Evolutionary conservation across 2,888 invertebrate species (phyloP), one percentile per base, ranked within the genome.

Genomic region (Synanthedon andrenaeformis): DNA sequence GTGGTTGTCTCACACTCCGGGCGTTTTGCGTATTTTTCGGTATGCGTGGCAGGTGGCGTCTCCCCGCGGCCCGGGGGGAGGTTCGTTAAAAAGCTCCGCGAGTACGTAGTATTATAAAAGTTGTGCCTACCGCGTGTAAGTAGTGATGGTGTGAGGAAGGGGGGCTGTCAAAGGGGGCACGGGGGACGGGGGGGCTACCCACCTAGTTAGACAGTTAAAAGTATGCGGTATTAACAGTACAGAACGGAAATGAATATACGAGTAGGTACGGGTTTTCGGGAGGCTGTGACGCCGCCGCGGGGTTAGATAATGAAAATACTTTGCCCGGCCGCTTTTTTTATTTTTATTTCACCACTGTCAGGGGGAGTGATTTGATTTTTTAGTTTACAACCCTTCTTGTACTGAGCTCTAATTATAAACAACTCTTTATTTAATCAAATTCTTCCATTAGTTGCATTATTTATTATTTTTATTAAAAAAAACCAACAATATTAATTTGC

Each of bases 161-260:
- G 65, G 57, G 62, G 61, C 53, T 45, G 45, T 45, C 45, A 45
- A 53, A 56, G 66, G 70, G 65, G 57, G 62, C 61, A 53, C 58
- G 60, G 60, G 53, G 60, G 66, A 62, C 65, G 67, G 62, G 60
- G 58, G 56, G 60, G 55, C 59, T 68, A 64, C 68, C 76, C 77
- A 79, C 85, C 85, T 86, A 87, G 86, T 87, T 87, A 87, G 86
- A 85, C 86, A 86, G 86, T 86, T 86, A 87, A 87, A 87, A 86
- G 86, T 87, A 87, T 87, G 86, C 86, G 86, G 86, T 85, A 87
- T 87, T 86, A 87, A 87, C 86, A 57, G 59, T 56, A 60, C 60
- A 76, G 77, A 82, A 85, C 86, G 86, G 86, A 87, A 87, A 87
- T 86, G 86, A 87, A 87, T 87, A 83, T 84, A 86, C 82, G 84